Percentiles rank a stretch among this genome's conserved stretches.
These are phyloP conservation scores for Zeus faber DNA, from an alignment of 2,113 vertebrate species.

Conservation along the genomic window DNA sequence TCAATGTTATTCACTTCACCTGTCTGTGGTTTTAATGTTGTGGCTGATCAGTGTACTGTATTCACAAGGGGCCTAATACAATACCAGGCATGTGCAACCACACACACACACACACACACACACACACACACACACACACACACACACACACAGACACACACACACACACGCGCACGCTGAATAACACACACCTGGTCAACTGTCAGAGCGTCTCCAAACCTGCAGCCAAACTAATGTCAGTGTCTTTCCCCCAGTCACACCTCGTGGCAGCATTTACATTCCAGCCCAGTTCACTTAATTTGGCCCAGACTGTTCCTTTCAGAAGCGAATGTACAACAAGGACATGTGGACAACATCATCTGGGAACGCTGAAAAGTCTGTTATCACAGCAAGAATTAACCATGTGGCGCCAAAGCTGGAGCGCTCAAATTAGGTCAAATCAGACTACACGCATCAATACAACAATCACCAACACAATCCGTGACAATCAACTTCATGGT, in stretches of 20 bases:
- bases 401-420: too few relatives aligned
- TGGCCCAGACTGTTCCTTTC: constrained; percentile 58
- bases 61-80: constrained; percentile 7
- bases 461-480: too few relatives aligned
- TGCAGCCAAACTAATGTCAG: constrained; percentile 62
- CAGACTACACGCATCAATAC: too few relatives aligned
- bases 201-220: constrained; percentile 62
- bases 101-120: background rate
- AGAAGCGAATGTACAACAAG: constrained; percentile 55
- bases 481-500: too few relatives aligned
- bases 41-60: too few relatives aligned
- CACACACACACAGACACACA: background rate
- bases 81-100: constrained; percentile 6
- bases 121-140: constrained; percentile 23
- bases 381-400: too few relatives aligned
- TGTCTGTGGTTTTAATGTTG: too few relatives aligned
- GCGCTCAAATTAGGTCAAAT: too few relatives aligned
- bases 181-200: constrained; percentile 46
- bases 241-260: constrained; percentile 54
- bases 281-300: constrained; percentile 59
- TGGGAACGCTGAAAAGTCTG: too few relatives aligned
- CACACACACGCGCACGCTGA: background rate
- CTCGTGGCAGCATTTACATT: constrained; percentile 61
- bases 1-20: too few relatives aligned
- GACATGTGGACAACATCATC: too few relatives aligned